Evolutionary conservation across 2,113 vertebrate species (phyloP).

Genomic region (Gila orcuttii): DNA sequence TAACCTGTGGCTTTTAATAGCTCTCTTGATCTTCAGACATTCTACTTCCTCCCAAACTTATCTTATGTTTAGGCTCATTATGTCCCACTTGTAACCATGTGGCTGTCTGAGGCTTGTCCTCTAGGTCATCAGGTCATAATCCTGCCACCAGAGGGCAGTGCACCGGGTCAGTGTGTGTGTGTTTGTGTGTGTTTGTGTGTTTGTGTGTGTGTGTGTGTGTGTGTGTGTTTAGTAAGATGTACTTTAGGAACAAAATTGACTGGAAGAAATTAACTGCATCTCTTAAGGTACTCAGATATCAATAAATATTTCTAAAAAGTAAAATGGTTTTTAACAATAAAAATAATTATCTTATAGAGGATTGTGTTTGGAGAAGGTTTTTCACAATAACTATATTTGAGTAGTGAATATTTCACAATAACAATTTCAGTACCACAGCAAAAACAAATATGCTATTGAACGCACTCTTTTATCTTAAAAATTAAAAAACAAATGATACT

Average conservation of each 20-base stretch:
- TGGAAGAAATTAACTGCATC: too few species aligned
- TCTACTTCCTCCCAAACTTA: constrained; percentile 12
- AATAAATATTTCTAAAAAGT: too few species aligned
- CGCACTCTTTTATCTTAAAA: neutral
- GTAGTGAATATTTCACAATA: neutral
- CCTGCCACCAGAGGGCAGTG: constrained; percentile 56
- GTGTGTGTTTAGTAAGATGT: neutral
- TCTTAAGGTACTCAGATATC: too few species aligned
- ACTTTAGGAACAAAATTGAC: too few species aligned
- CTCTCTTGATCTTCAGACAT: constrained; percentile 10
- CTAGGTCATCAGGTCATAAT: constrained; percentile 44
- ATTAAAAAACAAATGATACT: too few species aligned
- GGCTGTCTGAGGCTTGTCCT: constrained; percentile 17
- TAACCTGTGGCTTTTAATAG: constrained; percentile 36
- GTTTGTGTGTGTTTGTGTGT: constrained; percentile 1
- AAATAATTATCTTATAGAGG: neutral
- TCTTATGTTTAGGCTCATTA: constrained; percentile 19
- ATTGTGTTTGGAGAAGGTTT: neutral
- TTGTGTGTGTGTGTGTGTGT: neutral
- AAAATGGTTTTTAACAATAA: too few species aligned
- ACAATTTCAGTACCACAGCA: neutral
- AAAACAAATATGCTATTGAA: neutral
- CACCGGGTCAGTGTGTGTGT: constrained; percentile 27
- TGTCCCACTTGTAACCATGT: neutral
- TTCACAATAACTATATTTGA: neutral